These are phyloP conservation scores for Ephydatia muelleri DNA, from an alignment of 37 sponge, comb jelly and placozoan species.

Conservation along the genomic window DNA sequence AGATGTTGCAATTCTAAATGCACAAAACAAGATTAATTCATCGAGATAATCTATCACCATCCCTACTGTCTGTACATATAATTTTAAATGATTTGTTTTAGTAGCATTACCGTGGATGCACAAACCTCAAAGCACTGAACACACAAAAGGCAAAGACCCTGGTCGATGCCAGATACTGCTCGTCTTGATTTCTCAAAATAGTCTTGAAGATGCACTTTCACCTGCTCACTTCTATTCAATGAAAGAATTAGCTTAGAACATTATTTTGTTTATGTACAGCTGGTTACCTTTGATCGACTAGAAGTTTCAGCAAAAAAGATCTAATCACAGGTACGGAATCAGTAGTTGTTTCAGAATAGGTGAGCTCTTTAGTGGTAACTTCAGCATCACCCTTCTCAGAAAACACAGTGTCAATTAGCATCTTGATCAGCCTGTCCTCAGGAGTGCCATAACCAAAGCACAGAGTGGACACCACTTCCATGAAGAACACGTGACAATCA, in stretches of 20 bases:
- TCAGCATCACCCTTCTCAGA: conserved; percentile 8
- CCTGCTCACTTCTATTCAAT: conserved; percentile 21
- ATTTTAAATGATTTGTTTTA: not conserved
- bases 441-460: conserved; percentile 70
- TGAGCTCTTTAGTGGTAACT: conserved; percentile 31
- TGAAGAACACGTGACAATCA: conserved; percentile 46
- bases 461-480: conserved; percentile 62
- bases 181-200: conserved; percentile 38
- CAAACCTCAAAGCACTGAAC: conserved; percentile 69
- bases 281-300: conserved; percentile 50
- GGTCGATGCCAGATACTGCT: conserved; percentile 15
- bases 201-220: conserved; percentile 36
- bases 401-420: conserved; percentile 55
- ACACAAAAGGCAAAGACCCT: conserved; percentile 37
- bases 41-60: no score
- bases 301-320: conserved; percentile 64
- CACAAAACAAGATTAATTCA: no score
- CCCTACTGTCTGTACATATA: no score
- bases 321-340: conserved; percentile 57
- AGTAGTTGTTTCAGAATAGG: conserved; percentile 13
- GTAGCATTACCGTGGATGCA: not conserved
- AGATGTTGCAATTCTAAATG: no score
- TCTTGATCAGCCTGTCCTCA: conserved; percentile 48
- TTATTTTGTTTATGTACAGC: not conserved
- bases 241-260: not conserved